A percentile compares a stretch with the other conserved stretches of the same genome.
Evolutionary conservation across 2,888 invertebrate species (phyloP).

Genomic region (Volucella inflata): DNA sequence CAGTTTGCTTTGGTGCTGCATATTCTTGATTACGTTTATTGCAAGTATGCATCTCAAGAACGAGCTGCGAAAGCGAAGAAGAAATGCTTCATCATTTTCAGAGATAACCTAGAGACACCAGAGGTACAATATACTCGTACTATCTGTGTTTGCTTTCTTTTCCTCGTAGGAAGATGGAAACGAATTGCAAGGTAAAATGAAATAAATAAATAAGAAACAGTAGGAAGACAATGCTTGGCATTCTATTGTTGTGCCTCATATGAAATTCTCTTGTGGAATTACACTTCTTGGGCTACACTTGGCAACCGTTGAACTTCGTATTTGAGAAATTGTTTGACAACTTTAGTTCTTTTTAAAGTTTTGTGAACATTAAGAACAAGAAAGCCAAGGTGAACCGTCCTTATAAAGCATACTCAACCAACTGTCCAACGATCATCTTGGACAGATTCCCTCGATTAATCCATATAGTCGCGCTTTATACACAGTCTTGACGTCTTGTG

Average conservation of each 20-base stretch:
- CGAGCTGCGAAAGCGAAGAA: background rate
- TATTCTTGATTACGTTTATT: constrained; percentile 31
- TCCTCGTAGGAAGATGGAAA: constrained; percentile 39
- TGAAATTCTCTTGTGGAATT: constrained; percentile 41
- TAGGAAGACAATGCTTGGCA: constrained; percentile 62
- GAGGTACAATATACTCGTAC: too few species aligned
- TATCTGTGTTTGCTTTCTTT: constrained; percentile 39
- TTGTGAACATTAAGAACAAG: background rate
- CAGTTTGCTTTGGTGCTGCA: constrained; percentile 46
- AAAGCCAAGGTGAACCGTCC: too few species aligned
- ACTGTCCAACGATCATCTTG: too few species aligned
- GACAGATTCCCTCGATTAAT: too few species aligned
- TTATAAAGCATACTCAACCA: too few species aligned
- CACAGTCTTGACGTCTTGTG: too few species aligned
- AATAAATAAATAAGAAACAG: constrained; percentile 54
- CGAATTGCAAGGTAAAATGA: constrained; percentile 41
- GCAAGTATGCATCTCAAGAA: constrained; percentile 17
- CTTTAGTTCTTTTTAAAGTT: background rate
- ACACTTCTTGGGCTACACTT: constrained; percentile 44
- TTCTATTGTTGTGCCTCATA: constrained; percentile 63
- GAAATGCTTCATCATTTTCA: constrained; percentile 63
- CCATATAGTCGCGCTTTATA: too few species aligned
- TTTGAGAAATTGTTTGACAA: background rate
- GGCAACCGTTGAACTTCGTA: background rate
- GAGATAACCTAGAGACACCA: constrained; percentile 67